phyloP scores from a whole-genome alignment of 2,797 vertebrate genomes.

The Onychomys torridus region DNA sequence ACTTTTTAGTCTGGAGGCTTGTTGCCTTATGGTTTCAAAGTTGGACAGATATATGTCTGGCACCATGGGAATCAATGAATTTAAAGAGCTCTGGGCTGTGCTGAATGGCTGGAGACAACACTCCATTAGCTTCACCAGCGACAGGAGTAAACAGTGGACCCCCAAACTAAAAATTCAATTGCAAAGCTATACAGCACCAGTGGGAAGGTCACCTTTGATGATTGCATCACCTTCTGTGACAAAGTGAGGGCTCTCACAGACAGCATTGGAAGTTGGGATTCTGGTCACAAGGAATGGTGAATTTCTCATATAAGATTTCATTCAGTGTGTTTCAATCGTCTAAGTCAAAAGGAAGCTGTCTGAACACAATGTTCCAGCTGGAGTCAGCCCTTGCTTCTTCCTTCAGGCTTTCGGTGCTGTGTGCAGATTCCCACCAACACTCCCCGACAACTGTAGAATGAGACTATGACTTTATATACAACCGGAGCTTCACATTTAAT shows the following conservation, averaged over 20 bases:
- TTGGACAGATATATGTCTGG: slow-evolving; percentile 87
- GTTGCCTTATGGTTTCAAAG: not conserved
- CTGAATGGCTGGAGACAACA: slow-evolving; percentile 90
- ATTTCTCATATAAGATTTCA: slow-evolving; percentile 93
- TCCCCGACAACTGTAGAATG: slow-evolving; percentile 65
- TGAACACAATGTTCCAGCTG: slow-evolving; percentile 80
- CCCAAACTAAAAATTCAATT: slow-evolving; percentile 91
- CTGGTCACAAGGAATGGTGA: slow-evolving; percentile 90
- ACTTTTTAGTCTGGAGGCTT: not conserved
- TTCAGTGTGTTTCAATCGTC: slow-evolving; percentile 89
- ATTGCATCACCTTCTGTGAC: slow-evolving; percentile 94
- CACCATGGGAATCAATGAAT: slow-evolving; percentile 89
- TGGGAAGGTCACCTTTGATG: slow-evolving; percentile 94
- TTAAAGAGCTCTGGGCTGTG: slow-evolving; percentile 90
- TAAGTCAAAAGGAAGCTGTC: slow-evolving; percentile 68
- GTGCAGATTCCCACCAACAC: slow-evolving; percentile 42
- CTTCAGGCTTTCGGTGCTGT: not conserved
- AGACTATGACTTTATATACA: slow-evolving; percentile 48
- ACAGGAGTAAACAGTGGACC: slow-evolving; percentile 88
- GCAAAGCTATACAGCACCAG: slow-evolving; percentile 91
- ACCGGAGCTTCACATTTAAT: slow-evolving; percentile 67
- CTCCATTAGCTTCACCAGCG: slow-evolving; percentile 86
- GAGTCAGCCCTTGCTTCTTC: slow-evolving; percentile 67
- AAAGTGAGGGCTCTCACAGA: slow-evolving; percentile 94
- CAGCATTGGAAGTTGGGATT: slow-evolving; percentile 90